Evolutionary conservation across 2,113 vertebrate genomes (phyloP), one percentile per base, ranked within the genome.

Genomic region (Lampris incognitus): DNA sequence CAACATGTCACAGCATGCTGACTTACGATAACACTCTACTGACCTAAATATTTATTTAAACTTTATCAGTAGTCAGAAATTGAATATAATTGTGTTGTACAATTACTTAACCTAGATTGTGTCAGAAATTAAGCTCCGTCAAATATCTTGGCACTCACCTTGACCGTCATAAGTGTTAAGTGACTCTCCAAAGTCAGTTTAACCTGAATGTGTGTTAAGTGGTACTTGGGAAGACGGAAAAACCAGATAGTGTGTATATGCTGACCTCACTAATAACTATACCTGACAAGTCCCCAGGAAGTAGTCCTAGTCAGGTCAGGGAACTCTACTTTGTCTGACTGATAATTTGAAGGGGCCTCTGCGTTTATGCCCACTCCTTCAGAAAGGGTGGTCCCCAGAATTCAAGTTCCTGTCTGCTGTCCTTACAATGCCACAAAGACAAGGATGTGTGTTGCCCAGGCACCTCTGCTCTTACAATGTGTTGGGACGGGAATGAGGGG

Each of bases 401-500:
- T 48, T 62, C 9, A 67, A 7, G 62, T 2, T 11, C 48, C 9
- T 1, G 56, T 61, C 69, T 6, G 5, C 60, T n/a, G 51, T 56
- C 40, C 51, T 39, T 3, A 57, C 71, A 9, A 65, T 46, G 50
- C 0, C 0, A 56, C 13, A 73, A 24, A 65, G 40, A 57, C 71
- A 56, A 65, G 61, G 24, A 37, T 68, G 64, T 39, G 57, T 71
- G 37, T 74, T 65, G 67, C 60, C 64, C 60, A 1, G 78, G 84
- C 72, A 83, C 79, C 74, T 90, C 66, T 71, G 87, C 85, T 76
- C 76, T 76, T 81, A 86, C 87, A 89, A 86, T 78, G 66, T 76
- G 56, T 66, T 0, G 63, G 79, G 86, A 92, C 83, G 90, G 71
- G 87, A 91, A 92, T 90, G 88, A 92, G 80, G 86, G 68, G 72